phyloP scores from a whole-genome alignment of 2,888 invertebrate genomes.

The Rhabditoides inermis region DNA sequence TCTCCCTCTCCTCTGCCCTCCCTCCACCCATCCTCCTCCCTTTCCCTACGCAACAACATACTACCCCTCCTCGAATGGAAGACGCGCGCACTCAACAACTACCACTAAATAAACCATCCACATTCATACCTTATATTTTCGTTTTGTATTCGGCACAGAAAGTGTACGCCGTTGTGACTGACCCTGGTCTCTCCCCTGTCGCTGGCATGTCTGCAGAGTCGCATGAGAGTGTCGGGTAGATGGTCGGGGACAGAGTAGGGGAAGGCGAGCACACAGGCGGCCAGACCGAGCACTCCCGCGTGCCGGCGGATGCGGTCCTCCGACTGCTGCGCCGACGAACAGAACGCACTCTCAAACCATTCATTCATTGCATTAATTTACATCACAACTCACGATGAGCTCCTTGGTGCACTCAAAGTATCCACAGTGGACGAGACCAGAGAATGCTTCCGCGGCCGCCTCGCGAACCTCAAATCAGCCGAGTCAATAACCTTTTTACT shows the following conservation, averaged over 20 bases:
- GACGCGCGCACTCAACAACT: too few species aligned
- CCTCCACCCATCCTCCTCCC: too few species aligned
- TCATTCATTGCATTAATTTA: background rate
- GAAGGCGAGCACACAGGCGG: slow-evolving; percentile 71
- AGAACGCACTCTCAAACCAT: background rate
- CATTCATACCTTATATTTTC: too few species aligned
- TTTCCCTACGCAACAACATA: too few species aligned
- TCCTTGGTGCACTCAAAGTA: slow-evolving; percentile 60
- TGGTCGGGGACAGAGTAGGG: slow-evolving; percentile 77
- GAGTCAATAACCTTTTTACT: too few species aligned
- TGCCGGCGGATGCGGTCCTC: slow-evolving; percentile 58
- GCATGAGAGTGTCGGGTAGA: slow-evolving; percentile 70
- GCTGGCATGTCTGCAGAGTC: slow-evolving; percentile 70
- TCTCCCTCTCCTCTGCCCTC: too few species aligned
- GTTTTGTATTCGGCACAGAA: too few species aligned
- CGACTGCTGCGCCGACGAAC: slow-evolving; percentile 14
- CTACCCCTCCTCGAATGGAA: too few species aligned
- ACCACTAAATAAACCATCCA: too few species aligned
- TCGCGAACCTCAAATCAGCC: slow-evolving; percentile 64
- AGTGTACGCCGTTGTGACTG: too few species aligned
- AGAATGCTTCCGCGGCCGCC: slow-evolving; percentile 72
- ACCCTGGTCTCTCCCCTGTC: slow-evolving; percentile 54
- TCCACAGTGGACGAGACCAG: slow-evolving; percentile 77
- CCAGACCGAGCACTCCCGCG: slow-evolving; percentile 77
- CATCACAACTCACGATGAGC: slow-evolving; percentile 25